Conservation (phyloP, 2,113 vertebrate genomes). For the Pelodiscus sinensis region DNA sequence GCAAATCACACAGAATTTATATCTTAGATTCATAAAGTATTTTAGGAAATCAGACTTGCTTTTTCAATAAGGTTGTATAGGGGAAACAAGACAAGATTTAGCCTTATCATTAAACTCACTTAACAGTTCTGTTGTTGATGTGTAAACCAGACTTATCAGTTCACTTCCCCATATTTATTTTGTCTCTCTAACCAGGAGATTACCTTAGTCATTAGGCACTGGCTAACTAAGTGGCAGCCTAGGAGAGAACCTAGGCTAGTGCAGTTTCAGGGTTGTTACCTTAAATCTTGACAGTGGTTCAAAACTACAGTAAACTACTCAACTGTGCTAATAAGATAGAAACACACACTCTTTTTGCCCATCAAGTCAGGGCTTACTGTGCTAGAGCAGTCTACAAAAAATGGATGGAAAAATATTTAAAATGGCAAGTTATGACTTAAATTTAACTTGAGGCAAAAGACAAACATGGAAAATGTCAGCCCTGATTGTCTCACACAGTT, state of each 20-base stretch:
- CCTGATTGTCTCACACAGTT: neutral
- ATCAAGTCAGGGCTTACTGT: neutral
- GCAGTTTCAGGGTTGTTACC: neutral
- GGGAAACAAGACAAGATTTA: neutral
- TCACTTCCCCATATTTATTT: neutral
- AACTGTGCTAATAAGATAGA: neutral
- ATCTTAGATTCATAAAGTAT: neutral
- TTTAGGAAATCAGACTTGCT: neutral
- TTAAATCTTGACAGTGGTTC: neutral
- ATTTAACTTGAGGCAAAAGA: neutral
- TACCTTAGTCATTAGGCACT: neutral
- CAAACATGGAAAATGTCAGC: neutral
- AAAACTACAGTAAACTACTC: neutral
- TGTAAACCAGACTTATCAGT: neutral
- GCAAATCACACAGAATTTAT: neutral
- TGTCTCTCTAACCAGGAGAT: neutral
- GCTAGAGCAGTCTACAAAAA: neutral
- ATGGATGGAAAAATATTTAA: neutral
- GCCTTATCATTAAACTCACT: neutral
- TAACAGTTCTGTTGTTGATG: neutral
- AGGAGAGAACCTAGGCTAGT: neutral
- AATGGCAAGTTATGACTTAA: neutral
- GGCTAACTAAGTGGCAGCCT: neutral
- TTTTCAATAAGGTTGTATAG: neutral
- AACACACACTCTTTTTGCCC: neutral